phyloP scores from a whole-genome alignment of 2,113 vertebrate genomes.

The Hucho hucho region DNA sequence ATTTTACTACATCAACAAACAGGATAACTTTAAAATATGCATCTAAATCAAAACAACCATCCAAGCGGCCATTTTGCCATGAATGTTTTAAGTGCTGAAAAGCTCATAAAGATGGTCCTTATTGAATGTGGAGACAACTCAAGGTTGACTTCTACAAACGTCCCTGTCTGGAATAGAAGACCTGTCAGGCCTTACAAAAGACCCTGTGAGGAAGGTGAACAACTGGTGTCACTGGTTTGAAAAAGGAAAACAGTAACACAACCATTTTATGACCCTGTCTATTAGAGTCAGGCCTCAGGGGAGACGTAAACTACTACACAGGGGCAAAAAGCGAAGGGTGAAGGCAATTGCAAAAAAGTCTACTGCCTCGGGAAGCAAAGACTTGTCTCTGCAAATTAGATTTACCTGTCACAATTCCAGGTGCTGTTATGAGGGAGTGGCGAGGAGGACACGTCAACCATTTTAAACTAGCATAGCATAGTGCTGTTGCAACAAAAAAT shows the following conservation, averaged over 20 bases:
- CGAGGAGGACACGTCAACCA: slow-evolving; percentile 33
- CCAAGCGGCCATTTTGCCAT: too few relatives aligned
- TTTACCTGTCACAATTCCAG: slow-evolving; percentile 67
- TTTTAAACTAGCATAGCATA: too few relatives aligned
- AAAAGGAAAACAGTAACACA: slow-evolving; percentile 62
- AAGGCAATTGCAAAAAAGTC: slow-evolving; percentile 34
- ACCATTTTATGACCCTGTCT: slow-evolving; percentile 66
- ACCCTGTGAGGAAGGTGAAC: slow-evolving; percentile 55
- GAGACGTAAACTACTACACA: not conserved
- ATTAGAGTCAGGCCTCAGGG: slow-evolving; percentile 52
- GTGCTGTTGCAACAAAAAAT: too few relatives aligned
- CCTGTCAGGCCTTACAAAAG: slow-evolving; percentile 60
- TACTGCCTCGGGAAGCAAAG: slow-evolving; percentile 43
- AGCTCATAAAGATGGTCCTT: slow-evolving; percentile 34
- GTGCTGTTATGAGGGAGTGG: slow-evolving; percentile 56
- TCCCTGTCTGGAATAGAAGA: slow-evolving; percentile 50
- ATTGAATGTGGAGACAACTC: slow-evolving; percentile 50
- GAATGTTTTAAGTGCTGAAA: slow-evolving; percentile 5
- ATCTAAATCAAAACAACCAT: not conserved
- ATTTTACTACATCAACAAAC: not conserved
- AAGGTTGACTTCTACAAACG: slow-evolving; percentile 47
- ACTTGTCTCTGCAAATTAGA: slow-evolving; percentile 50
- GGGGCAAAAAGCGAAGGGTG: slow-evolving; percentile 20
- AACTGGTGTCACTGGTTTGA: slow-evolving; percentile 68
- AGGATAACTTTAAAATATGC: not conserved